Conservation (phyloP, 2,797 vertebrate species). For the Semotilus atromaculatus region DNA sequence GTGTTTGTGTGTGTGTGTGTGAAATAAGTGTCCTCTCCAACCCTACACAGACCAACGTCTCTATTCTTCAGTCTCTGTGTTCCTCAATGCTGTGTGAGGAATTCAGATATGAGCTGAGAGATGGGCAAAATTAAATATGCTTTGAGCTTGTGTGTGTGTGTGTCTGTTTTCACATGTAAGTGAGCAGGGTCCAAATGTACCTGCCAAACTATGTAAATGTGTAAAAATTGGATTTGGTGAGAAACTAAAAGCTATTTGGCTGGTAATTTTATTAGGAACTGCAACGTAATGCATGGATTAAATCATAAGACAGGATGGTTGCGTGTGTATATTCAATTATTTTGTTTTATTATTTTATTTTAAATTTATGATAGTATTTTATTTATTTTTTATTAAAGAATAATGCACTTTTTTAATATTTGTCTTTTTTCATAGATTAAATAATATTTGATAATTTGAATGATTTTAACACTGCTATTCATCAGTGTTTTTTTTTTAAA, state of each 20-base stretch:
- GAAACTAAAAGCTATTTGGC: neutral
- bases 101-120: conserved; percentile 26
- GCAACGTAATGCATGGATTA: neutral
- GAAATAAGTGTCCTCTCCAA: neutral
- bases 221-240: neutral
- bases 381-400: neutral
- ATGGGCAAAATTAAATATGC: conserved; percentile 12
- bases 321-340: neutral
- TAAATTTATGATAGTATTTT: neutral
- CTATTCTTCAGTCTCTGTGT: conserved; percentile 1
- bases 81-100: conserved; percentile 34
- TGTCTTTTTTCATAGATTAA: neutral
- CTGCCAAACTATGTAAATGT: neutral
- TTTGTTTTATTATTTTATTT: neutral
- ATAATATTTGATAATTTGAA: neutral
- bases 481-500: neutral
- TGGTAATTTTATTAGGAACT: neutral
- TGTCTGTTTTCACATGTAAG: neutral
- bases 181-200: neutral
- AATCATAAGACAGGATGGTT: neutral
- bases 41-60: neutral
- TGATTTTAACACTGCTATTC: neutral
- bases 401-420: neutral
- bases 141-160: conserved; percentile 1
- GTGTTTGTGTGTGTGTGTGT: neutral